Evolutionary conservation across 2,113 vertebrate species (phyloP), one percentile per base, ranked within the genome.

Genomic region (Hylia prasina): DNA sequence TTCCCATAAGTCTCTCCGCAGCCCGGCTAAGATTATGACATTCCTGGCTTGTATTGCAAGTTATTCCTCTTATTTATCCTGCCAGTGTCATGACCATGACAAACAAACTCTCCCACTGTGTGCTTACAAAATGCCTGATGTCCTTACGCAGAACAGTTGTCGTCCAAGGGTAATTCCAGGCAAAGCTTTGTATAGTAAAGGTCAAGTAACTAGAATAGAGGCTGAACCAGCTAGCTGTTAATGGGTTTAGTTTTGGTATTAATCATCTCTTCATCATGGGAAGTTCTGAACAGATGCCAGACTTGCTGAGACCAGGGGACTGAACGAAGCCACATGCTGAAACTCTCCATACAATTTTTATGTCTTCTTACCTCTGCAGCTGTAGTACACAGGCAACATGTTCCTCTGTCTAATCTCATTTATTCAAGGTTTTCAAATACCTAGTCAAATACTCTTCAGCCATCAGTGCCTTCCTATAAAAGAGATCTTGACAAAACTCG

Each of bases 351-450:
- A 14, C 0, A 11, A 42, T 31, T 93, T 81, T 66, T 23, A 51
- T 79, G 35, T 35, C 30, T 33, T 76, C 37, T 94, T 73, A 47
- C 19, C 9, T 42, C 66, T 35, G 33, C 18, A 86, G 51, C 66
- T n/a, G 20, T 60, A 85, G 35, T 16, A 19, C 27, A 12, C 0
- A 6, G 61, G 31, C 47, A 92, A 51, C 30, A n/a, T 0, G 0
- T 72, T 30, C 4, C 47, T 68, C 33, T 88, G 45, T 40, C 66
- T 93, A 76, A 65, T 83, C 40, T 63, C 31, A 48, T 72, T 90
- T 90, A 79, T 45, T 72, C 40, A 48, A 69, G 63, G 20, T 68
- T 96, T 92, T 80, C 54, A 65, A 82, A 53, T 25, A 92, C 15
- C 14, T 79, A 48, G 30, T 90, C 47, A 88, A 79, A 85, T 35